These are phyloP conservation scores for Agrilus cyanescens DNA, from an alignment of 2,888 invertebrate genomes.

Conservation along the genomic window DNA sequence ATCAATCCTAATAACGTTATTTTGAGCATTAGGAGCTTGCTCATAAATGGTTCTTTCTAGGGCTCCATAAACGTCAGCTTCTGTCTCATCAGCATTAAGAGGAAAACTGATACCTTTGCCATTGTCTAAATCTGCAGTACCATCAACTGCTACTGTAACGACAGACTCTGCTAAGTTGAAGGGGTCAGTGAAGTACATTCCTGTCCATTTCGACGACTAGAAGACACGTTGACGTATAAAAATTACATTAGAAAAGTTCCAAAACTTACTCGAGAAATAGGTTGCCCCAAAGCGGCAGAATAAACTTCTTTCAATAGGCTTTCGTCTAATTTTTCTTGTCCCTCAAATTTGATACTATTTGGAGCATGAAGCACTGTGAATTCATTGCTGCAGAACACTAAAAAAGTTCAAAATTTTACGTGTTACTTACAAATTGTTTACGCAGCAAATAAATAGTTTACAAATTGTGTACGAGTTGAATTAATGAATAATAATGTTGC, in stretches of 20 bases:
- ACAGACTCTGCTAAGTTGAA: constrained; percentile 62
- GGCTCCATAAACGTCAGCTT: constrained; percentile 47
- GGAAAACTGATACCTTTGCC: constrained; percentile 45
- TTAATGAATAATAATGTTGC: too few species aligned
- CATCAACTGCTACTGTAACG: constrained; percentile 59
- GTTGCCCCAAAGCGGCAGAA: constrained; percentile 58
- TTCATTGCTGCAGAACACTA: constrained; percentile 50
- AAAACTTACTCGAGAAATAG: constrained; percentile 50
- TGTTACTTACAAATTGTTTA: background rate
- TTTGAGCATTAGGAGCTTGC: constrained; percentile 46
- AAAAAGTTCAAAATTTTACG: constrained; percentile 21
- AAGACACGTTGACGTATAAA: constrained; percentile 11
- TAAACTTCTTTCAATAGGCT: constrained; percentile 58
- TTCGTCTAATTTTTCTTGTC: constrained; percentile 48
- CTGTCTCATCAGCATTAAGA: constrained; percentile 48
- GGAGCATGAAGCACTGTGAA: constrained; percentile 58
- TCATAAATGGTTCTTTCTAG: constrained; percentile 47
- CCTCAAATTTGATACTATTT: constrained; percentile 54
- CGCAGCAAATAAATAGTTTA: background rate
- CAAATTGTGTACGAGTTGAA: background rate
- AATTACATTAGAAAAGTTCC: background rate
- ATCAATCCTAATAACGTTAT: constrained; percentile 51
- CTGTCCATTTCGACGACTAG: constrained; percentile 56
- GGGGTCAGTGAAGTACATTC: constrained; percentile 54
- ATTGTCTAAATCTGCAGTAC: constrained; percentile 43